phyloP scores from a whole-genome alignment of 2,113 vertebrate genomes.

The Prunella himalayana region DNA sequence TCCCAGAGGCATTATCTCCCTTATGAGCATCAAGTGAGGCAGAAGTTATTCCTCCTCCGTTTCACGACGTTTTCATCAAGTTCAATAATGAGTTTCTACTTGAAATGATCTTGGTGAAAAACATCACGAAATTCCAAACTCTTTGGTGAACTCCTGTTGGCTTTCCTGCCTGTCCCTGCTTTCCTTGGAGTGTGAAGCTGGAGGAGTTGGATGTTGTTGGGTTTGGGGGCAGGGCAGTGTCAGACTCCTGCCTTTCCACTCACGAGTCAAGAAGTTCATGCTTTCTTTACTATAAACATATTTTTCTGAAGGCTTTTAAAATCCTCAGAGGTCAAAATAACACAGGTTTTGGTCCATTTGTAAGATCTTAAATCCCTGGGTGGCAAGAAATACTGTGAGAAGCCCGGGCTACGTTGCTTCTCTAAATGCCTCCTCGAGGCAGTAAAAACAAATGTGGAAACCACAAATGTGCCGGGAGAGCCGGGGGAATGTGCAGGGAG shows the following conservation, averaged over 20 bases:
- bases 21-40: background rate
- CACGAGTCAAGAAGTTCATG: background rate
- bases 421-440: background rate
- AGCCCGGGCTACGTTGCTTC: background rate
- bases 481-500: background rate
- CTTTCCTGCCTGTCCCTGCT: background rate
- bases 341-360: constrained; percentile 36
- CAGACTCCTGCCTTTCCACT: background rate
- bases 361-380: constrained; percentile 30
- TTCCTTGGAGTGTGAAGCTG: background rate
- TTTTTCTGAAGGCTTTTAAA: constrained; percentile 33
- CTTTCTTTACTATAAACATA: background rate
- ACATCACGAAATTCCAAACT: background rate
- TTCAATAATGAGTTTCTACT: background rate
- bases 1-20: background rate
- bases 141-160: background rate
- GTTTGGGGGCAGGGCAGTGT: background rate
- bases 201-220: background rate
- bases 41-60: constrained; percentile 2
- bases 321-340: constrained; percentile 43
- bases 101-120: background rate
- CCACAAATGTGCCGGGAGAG: background rate
- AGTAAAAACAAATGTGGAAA: background rate
- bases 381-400: constrained; percentile 44
- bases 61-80: background rate